Evolutionary conservation across 1,140 invertebrate genomes (phyloP), one percentile per base, ranked within the genome.

Genomic region (Agraylea sexmaculata): DNA sequence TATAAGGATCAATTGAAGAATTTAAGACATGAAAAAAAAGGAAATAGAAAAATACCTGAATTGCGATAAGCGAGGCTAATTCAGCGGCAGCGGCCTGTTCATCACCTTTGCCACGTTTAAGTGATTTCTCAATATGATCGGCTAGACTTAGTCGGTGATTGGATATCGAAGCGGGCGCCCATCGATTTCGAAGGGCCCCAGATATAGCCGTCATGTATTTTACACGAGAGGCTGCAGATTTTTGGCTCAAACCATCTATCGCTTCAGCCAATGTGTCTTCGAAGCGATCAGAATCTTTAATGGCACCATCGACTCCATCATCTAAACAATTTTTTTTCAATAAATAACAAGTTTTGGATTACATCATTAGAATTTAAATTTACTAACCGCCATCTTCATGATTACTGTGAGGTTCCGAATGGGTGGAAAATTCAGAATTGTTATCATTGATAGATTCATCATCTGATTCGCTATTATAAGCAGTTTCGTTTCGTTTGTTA

Each of bases 211-310:
- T 76, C 17, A 92, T 69, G 34, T 80, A 83, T 3, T 65, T 65
- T 2, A 77, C 76, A 37, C 92, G 73, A 4, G 79, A 80, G 47
- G 88, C 86, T 1, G 80, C 77, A 43, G 87, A 87, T 54, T 91
- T 89, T 45, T 91, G 80, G 2, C 75, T 77, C 5, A 90, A 64
- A 18, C 80, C 82, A 57, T 95, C 92, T 31, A 95, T 78, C 0
- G 78, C 75, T 53, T 91, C 85, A 16, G 76, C 73, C 12, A 95
- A 63, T 60, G 91, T 89, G 35, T 93, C 88, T 61, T 95, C 90
- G 52, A 90, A 81, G 27, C 80, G 74, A 55, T 94, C 89, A 34
- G 68, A 60, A 8, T 72, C 55, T 38, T 78, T 75, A 31, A 51
- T 49, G n/a, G 44, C 44, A 17, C 54, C 58, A 28, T 54, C 54